Percentiles rank a stretch among this genome's conserved stretches.
Conservation (phyloP, 2,113 vertebrate genomes). For the Crocuta crocuta region DNA sequence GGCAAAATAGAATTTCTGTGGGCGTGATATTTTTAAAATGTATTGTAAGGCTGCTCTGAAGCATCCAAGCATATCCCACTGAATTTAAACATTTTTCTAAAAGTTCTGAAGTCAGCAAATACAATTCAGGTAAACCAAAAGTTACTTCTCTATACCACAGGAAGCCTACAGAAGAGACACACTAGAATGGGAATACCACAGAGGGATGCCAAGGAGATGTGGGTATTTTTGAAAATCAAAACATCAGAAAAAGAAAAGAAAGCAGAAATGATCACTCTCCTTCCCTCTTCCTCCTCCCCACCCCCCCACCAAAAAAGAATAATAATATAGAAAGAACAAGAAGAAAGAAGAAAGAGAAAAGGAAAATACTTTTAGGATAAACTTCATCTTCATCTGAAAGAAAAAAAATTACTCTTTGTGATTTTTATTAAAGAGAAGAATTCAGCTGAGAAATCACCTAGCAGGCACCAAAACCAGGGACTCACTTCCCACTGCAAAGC, state of each 20-base stretch:
- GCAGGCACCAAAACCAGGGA: conserved; percentile 28
- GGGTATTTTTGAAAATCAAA: neutral
- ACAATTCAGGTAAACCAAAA: neutral
- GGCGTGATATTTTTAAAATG: conserved; percentile 80
- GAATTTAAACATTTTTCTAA: conserved; percentile 64
- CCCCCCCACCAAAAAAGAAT: neutral
- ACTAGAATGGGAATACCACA: neutral
- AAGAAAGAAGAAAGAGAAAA: neutral
- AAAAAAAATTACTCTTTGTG: conserved; percentile 7
- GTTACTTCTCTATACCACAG: neutral
- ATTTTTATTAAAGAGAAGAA: conserved; percentile 8
- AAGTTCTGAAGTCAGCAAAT: conserved; percentile 53
- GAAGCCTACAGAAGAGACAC: neutral
- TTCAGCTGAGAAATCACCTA: conserved; percentile 30
- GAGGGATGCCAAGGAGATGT: neutral
- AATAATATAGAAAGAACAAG: conserved; percentile 12
- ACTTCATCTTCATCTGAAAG: conserved; percentile 31
- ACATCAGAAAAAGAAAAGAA: neutral
- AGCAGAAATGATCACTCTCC: neutral
- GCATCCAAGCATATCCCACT: conserved; percentile 77
- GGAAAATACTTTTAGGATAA: neutral
- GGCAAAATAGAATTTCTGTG: conserved; percentile 81
- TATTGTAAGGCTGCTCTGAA: conserved; percentile 72
- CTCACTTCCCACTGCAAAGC: conserved; percentile 49
- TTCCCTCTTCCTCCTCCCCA: no score